Conservation (phyloP, 2,113 vertebrate species). For the Lagopus muta region DNA sequence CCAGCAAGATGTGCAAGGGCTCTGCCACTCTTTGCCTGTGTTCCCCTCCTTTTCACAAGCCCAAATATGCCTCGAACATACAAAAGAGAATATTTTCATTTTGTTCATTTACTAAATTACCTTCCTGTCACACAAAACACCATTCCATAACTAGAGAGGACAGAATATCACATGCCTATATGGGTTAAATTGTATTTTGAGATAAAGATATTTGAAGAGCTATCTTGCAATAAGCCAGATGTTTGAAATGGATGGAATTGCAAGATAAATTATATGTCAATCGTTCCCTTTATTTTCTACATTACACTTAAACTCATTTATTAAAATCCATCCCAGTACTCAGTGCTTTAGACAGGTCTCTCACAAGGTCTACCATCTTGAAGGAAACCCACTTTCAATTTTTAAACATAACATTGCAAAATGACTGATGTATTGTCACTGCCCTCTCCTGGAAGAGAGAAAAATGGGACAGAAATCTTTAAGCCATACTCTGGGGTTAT, state of each 20-base stretch:
- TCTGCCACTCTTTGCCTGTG: background rate
- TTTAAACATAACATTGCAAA: rapidly evolving
- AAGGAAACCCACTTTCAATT: background rate
- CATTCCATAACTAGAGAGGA: background rate
- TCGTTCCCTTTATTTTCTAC: background rate
- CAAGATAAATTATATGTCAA: background rate
- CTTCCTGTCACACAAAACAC: background rate
- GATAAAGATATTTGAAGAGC: background rate
- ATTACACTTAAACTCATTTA: background rate
- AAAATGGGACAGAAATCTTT: rapidly evolving
- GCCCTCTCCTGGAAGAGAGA: conserved; percentile 9
- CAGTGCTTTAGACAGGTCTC: background rate
- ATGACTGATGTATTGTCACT: background rate
- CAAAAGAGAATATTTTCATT: rapidly evolving
- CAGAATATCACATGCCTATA: background rate
- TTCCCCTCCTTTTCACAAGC: background rate
- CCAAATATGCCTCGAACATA: background rate
- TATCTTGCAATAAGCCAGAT: background rate
- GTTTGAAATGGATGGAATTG: background rate
- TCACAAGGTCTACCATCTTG: background rate
- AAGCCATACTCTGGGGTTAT: too few relatives aligned
- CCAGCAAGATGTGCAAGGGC: background rate
- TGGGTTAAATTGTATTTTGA: rapidly evolving
- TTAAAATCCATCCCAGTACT: background rate
- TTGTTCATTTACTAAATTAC: background rate